Conservation (phyloP, 2,113 vertebrate genomes). For the Myrmecophaga tridactyla region DNA sequence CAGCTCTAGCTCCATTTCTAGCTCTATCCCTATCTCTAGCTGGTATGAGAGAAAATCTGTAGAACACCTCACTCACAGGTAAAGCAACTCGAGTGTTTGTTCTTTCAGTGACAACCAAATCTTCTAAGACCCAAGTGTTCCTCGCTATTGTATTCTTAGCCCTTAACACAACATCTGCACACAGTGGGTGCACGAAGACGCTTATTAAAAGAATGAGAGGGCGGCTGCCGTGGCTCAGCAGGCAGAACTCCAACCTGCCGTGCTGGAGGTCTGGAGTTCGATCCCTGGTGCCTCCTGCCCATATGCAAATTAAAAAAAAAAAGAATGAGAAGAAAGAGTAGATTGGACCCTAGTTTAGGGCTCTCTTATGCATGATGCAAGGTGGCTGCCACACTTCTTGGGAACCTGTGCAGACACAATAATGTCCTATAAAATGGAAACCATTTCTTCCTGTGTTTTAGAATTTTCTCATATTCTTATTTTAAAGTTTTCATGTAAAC, state of each 20-base stretch:
- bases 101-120: neutral
- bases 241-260: too few relatives aligned
- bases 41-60: neutral
- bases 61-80: too few relatives aligned
- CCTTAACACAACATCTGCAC: too few relatives aligned
- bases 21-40: too few relatives aligned
- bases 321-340: neutral
- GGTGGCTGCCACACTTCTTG: neutral
- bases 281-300: too few relatives aligned
- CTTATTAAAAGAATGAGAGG: neutral
- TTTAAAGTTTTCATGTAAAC: neutral
- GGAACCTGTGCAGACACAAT: too few relatives aligned
- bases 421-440: neutral
- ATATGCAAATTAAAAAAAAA: too few relatives aligned
- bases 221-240: too few relatives aligned
- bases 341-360: neutral
- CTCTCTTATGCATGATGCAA: neutral
- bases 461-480: neutral
- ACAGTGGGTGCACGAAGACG: neutral
- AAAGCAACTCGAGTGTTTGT: accelerated
- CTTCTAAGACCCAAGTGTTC: neutral
- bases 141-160: neutral
- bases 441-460: neutral
- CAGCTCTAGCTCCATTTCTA: too few relatives aligned
- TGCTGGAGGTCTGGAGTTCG: too few relatives aligned